Conservation (phyloP, 2,113 vertebrate species). For the Orthochromis indermauri region DNA sequence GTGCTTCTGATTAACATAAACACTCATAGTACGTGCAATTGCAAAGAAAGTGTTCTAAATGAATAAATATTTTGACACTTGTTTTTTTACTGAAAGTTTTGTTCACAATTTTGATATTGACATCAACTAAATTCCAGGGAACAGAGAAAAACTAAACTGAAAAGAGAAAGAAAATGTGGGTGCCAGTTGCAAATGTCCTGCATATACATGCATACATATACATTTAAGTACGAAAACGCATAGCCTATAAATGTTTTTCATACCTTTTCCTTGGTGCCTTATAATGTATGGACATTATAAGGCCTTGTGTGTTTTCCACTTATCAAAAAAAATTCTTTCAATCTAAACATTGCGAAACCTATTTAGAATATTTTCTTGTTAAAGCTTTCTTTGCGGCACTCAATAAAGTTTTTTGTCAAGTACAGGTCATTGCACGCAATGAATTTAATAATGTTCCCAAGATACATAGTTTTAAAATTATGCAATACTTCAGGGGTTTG, state of each 20-base stretch:
- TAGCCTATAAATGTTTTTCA: not conserved
- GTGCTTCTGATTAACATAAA: not conserved
- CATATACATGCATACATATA: not conserved
- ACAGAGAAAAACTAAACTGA: not conserved
- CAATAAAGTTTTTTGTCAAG: rapidly evolving
- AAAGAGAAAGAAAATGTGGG: not conserved
- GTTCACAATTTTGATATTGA: not conserved
- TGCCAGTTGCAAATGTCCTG: not conserved
- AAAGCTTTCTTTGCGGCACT: not conserved
- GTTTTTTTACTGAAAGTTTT: not conserved
- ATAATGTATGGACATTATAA: not conserved
- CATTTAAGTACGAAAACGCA: not conserved
- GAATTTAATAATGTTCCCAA: not conserved
- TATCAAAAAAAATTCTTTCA: not conserved
- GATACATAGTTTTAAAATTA: not conserved
- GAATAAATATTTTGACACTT: not conserved
- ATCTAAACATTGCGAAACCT: not conserved
- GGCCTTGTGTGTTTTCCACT: not conserved
- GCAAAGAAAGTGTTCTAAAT: not conserved
- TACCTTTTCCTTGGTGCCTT: not conserved
- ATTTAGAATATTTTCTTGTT: not conserved
- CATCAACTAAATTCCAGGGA: not conserved
- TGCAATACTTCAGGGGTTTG: not conserved
- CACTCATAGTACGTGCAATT: not conserved
- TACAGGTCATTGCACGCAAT: not conserved